Base-by-base conservation (phyloP, 2,113 vertebrate species). In the Sitta europaea region DNA sequence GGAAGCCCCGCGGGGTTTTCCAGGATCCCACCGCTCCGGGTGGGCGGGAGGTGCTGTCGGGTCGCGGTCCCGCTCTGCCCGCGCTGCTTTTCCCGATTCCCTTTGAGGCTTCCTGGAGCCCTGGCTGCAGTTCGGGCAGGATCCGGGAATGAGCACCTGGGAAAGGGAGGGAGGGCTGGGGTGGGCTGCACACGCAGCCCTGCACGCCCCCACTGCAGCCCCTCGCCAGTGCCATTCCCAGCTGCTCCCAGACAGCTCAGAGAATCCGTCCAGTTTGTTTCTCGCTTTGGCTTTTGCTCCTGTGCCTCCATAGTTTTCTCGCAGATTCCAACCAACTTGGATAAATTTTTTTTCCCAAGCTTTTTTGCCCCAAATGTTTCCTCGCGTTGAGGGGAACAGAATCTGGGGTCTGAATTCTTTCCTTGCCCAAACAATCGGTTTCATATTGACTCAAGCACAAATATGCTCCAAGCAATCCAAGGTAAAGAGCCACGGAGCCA, bases 401-500 rank as follows among this genome's bases (percentile, higher is more conserved):
- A 67, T 36, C 57, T 12, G 18, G 43, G 66, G 8, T 78, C 50
- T 73, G 81, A 68, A 94, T 90, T 91, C 68, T 40, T 88, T 35
- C 16, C 79, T 90, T 63, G 61, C 59, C 58, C 66, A 50, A 81
- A 87, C 70, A 87, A 91, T 87, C 42, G 23, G 23, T 79, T 82
- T 57, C 53, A 5, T 79, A 81, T 90, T 97, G 93, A 89, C 81
- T 82, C 72, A 81, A 88, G 89, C 8, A 2, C 80, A 95, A 92
- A 86, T 84, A 92, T 55, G 76, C 91, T 94, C 42, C 76, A 50
- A 76, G 82, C 71, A 58, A 50, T 92, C 86, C 91, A 92, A 23
- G 5, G 42, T 90, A 91, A 89, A 92, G 91, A 45, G 47, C 38
- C 5, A 2, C 0, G 4, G 80, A 92, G 89, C 93, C 92, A 96